Percentiles rank a stretch among this genome's conserved stretches.
These are phyloP conservation scores for Upupa epops DNA, from an alignment of 2,113 vertebrate species.

Conservation along the genomic window DNA sequence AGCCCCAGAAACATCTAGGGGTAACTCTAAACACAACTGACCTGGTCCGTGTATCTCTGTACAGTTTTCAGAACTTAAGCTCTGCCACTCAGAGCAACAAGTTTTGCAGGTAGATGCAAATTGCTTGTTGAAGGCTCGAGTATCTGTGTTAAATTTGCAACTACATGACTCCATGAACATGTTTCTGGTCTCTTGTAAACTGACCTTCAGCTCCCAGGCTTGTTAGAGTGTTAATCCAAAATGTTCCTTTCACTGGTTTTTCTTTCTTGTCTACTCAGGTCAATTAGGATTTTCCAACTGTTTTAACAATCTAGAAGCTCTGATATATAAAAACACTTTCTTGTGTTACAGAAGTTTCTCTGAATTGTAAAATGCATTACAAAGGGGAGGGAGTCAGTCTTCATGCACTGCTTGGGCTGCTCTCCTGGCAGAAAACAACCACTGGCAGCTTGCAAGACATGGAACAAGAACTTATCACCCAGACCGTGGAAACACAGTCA, in stretches of 20 bases:
- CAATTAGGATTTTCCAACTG: conserved; percentile 41
- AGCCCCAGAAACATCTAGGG: neutral
- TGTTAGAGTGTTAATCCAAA: neutral
- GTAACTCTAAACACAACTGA: neutral
- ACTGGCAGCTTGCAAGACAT: conserved; percentile 19
- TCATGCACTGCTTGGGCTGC: neutral
- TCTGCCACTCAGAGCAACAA: neutral
- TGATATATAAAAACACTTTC: conserved; percentile 30
- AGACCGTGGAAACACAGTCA: conserved; percentile 17
- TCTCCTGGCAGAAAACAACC: conserved; percentile 36
- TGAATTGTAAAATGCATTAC: conserved; percentile 30
- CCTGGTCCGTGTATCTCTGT: neutral
- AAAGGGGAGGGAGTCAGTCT: conserved; percentile 16
- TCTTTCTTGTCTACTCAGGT: neutral
- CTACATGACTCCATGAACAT: neutral
- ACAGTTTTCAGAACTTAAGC: neutral
- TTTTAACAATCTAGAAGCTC: conserved; percentile 14
- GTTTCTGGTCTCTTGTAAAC: neutral
- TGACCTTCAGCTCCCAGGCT: neutral
- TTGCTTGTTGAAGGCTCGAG: neutral
- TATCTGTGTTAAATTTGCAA: neutral
- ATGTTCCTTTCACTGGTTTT: neutral
- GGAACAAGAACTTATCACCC: conserved; percentile 13
- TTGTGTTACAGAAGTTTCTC: conserved; percentile 9
- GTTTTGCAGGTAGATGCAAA: neutral